These are phyloP conservation scores for Chlorops oryzae DNA, from an alignment of 1,140 invertebrate species.

Conservation along the genomic window DNA sequence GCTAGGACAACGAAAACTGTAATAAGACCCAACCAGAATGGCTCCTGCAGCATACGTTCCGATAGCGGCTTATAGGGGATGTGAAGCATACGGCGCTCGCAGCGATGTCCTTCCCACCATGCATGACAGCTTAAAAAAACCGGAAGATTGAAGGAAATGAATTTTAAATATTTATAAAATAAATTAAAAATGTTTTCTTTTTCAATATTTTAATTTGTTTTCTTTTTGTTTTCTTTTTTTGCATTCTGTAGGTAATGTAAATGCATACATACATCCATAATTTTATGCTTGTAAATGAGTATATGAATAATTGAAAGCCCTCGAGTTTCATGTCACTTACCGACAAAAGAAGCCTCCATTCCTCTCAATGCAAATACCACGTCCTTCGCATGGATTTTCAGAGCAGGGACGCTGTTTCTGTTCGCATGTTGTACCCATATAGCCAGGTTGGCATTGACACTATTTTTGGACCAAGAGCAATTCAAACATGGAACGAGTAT, in stretches of 20 bases:
- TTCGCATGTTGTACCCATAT: conserved; percentile 59
- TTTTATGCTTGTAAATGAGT: no score
- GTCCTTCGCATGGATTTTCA: conserved; percentile 61
- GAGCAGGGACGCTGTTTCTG: conserved; percentile 61
- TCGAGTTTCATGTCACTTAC: no score
- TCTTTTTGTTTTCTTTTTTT: no score
- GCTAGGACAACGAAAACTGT: conserved; percentile 69
- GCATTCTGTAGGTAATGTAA: no score
- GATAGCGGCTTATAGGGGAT: conserved; percentile 65
- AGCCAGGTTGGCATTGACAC: conserved; percentile 60
- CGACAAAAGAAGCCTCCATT: conserved; percentile 60
- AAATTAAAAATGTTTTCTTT: no score
- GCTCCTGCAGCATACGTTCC: conserved; percentile 71
- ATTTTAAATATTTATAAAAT: conserved; percentile 1
- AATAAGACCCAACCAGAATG: conserved; percentile 75
- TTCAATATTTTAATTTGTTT: no score
- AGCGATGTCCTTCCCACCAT: conserved; percentile 62
- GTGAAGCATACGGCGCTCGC: conserved; percentile 57
- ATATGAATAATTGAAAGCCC: no score
- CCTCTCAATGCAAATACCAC: conserved; percentile 61
- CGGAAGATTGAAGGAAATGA: neutral
- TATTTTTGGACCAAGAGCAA: conserved; percentile 12
- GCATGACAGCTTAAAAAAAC: conserved; percentile 60
- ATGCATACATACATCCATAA: no score
- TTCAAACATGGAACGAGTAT: neutral